Evolutionary conservation across 2,797 vertebrate species (phyloP).

Genomic region (Ptychadena robeensis): DNA sequence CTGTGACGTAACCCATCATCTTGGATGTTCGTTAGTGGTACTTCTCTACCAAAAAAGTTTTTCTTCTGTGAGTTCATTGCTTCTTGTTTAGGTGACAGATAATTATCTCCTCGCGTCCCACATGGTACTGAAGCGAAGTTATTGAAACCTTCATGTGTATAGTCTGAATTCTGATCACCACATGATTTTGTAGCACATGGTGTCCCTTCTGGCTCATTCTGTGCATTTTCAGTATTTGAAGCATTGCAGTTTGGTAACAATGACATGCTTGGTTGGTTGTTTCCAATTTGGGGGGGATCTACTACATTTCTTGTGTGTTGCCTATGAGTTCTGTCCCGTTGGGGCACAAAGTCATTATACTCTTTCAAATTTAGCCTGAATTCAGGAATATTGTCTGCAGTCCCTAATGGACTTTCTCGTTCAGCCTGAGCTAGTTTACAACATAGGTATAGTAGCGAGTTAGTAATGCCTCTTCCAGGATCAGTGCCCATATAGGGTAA

Average conservation of each 20-base stretch:
- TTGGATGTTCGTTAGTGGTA: constrained; percentile 1
- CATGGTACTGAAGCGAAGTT: constrained; percentile 6
- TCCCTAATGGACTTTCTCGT: constrained; percentile 2
- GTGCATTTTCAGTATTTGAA: constrained; percentile 25
- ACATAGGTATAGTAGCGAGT: constrained; percentile 25
- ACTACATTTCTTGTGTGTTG: constrained; percentile 51
- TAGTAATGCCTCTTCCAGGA: background rate
- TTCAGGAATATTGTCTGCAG: constrained; percentile 1
- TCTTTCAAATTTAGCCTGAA: constrained; percentile 32
- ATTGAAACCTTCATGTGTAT: background rate
- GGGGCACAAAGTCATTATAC: constrained; percentile 45
- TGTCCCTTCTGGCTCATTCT: background rate
- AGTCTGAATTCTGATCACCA: background rate
- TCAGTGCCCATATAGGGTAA: constrained; percentile 8
- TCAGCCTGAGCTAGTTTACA: constrained; percentile 27
- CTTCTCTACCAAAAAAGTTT: background rate
- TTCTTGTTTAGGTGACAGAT: constrained; percentile 5
- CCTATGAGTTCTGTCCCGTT: constrained; percentile 41
- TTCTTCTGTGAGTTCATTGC: constrained; percentile 7
- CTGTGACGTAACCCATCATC: constrained; percentile 13
- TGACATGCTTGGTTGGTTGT: constrained; percentile 1
- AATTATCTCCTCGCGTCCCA: constrained; percentile 42
- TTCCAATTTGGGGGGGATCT: constrained; percentile 10
- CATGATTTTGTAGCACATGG: constrained; percentile 14
- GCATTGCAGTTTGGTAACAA: background rate